These are phyloP conservation scores for Drosophila ezoana DNA, from an alignment of 2,888 invertebrate species.

Conservation along the genomic window DNA sequence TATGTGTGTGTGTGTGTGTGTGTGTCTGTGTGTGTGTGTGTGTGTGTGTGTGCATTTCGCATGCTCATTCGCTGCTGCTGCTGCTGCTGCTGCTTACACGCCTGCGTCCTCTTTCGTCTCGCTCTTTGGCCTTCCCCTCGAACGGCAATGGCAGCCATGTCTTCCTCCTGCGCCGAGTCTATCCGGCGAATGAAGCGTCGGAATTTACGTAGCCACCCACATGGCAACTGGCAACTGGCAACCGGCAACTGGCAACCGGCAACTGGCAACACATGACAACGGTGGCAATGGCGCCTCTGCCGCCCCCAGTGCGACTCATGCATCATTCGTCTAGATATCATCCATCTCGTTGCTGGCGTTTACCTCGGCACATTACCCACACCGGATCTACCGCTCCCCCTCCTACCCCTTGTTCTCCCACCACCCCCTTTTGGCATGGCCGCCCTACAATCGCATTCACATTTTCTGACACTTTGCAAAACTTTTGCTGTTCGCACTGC, in stretches of 20 bases:
- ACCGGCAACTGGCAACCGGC: slow-evolving; percentile 22
- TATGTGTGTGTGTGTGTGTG: slow-evolving; percentile 29
- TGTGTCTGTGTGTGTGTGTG: slow-evolving; percentile 60
- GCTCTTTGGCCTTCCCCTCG: slow-evolving; percentile 23
- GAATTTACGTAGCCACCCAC: slow-evolving; percentile 61
- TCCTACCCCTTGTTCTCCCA: not conserved
- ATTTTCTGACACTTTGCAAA: slow-evolving; percentile 81
- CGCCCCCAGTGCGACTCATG: slow-evolving; percentile 78
- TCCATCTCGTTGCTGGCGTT: slow-evolving; percentile 79
- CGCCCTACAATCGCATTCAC: slow-evolving; percentile 75
- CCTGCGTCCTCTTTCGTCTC: slow-evolving; percentile 51
- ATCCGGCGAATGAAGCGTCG: slow-evolving; percentile 78
- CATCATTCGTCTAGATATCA: slow-evolving; percentile 83
- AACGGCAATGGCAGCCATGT: slow-evolving; percentile 59
- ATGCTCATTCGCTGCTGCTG: slow-evolving; percentile 68
- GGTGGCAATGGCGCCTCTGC: slow-evolving; percentile 28
- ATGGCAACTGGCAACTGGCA: slow-evolving; percentile 2
- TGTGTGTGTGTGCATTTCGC: slow-evolving; percentile 50
- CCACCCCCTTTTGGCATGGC: slow-evolving; percentile 7
- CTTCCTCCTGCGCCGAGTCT: slow-evolving; percentile 49
- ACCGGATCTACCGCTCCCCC: slow-evolving; percentile 35
- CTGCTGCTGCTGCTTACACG: slow-evolving; percentile 57
- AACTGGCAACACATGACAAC: slow-evolving; percentile 47
- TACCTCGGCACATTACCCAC: slow-evolving; percentile 77
- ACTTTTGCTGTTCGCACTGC: slow-evolving; percentile 79